Conservation (phyloP, 2,888 invertebrate species). For the Leucoma salicis region DNA sequence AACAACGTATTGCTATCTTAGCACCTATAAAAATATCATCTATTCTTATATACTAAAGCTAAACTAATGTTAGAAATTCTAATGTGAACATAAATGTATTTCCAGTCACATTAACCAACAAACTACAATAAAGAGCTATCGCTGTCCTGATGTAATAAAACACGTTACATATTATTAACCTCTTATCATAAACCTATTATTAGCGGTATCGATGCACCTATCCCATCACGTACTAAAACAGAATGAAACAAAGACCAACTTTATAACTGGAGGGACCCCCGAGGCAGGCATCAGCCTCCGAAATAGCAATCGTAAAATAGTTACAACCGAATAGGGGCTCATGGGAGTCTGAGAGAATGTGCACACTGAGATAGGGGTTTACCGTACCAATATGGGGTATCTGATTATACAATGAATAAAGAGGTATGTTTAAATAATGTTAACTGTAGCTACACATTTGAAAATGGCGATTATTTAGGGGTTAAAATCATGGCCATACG, state of each 20-base stretch:
- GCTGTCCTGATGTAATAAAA: too few relatives aligned
- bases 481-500: too few relatives aligned
- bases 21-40: too few relatives aligned
- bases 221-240: slow-evolving; percentile 28
- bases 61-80: too few relatives aligned
- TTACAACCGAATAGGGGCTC: slow-evolving; percentile 53
- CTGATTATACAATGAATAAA: slow-evolving; percentile 1
- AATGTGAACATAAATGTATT: too few relatives aligned
- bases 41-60: too few relatives aligned
- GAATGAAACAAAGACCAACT: slow-evolving; percentile 34
- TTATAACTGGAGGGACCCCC: slow-evolving; percentile 35
- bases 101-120: too few relatives aligned
- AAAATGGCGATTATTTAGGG: not conserved
- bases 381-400: slow-evolving; percentile 2
- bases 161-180: too few relatives aligned
- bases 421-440: not conserved
- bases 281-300: slow-evolving; percentile 45
- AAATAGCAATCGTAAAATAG: slow-evolving; percentile 65
- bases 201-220: slow-evolving; percentile 27
- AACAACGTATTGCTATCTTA: too few relatives aligned
- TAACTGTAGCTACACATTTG: not conserved
- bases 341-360: slow-evolving; percentile 36
- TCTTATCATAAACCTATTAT: slow-evolving; percentile 24
- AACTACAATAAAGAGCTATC: too few relatives aligned
- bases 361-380: slow-evolving; percentile 13